phyloP scores from a whole-genome alignment of 2,113 vertebrate genomes.

The Corydoras sp. region DNA sequence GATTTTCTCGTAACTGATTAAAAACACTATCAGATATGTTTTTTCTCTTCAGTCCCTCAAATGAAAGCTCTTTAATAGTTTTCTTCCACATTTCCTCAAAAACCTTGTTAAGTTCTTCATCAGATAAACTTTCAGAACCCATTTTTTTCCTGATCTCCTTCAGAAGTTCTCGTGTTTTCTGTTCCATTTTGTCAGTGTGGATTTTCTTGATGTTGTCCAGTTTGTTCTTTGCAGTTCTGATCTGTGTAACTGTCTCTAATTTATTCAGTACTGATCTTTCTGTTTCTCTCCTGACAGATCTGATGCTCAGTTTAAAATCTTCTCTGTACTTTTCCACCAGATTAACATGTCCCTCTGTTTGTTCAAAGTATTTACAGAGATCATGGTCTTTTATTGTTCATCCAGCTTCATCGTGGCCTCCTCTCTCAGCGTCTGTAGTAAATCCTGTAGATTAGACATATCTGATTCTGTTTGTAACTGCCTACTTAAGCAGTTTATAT shows the following conservation, averaged over 20 bases:
- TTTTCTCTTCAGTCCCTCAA: background rate
- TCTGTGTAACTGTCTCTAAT: slow-evolving; percentile 17
- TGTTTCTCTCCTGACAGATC: slow-evolving; percentile 20
- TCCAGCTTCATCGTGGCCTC: slow-evolving; percentile 31
- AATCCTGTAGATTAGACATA: slow-evolving; percentile 13
- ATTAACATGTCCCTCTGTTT: slow-evolving; percentile 16
- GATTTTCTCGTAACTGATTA: background rate
- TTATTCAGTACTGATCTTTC: slow-evolving; percentile 24
- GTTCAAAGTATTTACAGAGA: slow-evolving; percentile 32
- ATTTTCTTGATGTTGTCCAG: slow-evolving; percentile 24
- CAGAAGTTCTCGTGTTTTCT: slow-evolving; percentile 25
- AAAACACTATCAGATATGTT: slow-evolving; percentile 11
- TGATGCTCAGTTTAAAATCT: slow-evolving; percentile 32
- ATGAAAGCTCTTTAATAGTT: slow-evolving; percentile 6
- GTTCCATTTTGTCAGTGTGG: slow-evolving; percentile 28
- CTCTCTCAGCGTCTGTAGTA: slow-evolving; percentile 12
- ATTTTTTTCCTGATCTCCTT: background rate
- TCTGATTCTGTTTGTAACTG: background rate
- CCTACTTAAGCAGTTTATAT: no score
- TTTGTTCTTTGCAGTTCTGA: slow-evolving; percentile 28
- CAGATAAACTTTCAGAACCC: background rate
- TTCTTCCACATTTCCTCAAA: slow-evolving; percentile 53
- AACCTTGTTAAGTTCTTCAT: slow-evolving; percentile 33
- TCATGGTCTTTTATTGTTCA: slow-evolving; percentile 19
- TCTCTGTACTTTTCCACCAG: slow-evolving; percentile 42